These are phyloP conservation scores for Xyrichtys novacula DNA, from an alignment of 2,797 vertebrate genomes.

Conservation along the genomic window DNA sequence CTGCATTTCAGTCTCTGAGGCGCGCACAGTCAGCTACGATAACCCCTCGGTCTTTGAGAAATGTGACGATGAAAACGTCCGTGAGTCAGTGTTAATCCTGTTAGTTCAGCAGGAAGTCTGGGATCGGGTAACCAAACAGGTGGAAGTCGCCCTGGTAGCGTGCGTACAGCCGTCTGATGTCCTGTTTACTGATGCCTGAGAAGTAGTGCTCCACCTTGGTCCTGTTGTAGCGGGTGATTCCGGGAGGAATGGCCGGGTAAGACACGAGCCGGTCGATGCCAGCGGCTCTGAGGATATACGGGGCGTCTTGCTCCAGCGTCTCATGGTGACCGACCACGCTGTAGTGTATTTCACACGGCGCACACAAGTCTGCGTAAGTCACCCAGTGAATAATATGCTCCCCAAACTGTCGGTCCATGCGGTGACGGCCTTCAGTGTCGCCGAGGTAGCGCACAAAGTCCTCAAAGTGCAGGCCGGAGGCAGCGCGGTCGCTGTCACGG, in stretches of 20 bases:
- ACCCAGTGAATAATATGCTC: slow-evolving; percentile 98
- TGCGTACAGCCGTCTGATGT: slow-evolving; percentile 90
- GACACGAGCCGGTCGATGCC: slow-evolving; percentile 92
- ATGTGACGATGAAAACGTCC: slow-evolving; percentile 13
- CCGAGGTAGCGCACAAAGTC: slow-evolving; percentile 98
- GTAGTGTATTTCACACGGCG: slow-evolving; percentile 94
- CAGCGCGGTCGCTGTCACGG: slow-evolving; percentile 77
- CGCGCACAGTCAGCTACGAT: slow-evolving; percentile 26
- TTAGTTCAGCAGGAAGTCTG: slow-evolving; percentile 93
- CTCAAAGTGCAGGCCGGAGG: slow-evolving; percentile 92
- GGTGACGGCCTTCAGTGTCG: slow-evolving; percentile 87
- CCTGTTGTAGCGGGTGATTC: slow-evolving; percentile 94
- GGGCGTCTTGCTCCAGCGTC: slow-evolving; percentile 93
- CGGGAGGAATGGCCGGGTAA: slow-evolving; percentile 95
- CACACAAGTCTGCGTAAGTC: slow-evolving; percentile 93
- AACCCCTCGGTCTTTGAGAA: slow-evolving; percentile 19
- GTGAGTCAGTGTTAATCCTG: slow-evolving; percentile 13
- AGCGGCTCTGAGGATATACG: slow-evolving; percentile 90
- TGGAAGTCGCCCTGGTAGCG: slow-evolving; percentile 94
- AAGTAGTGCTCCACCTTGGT: slow-evolving; percentile 96
- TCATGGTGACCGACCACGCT: slow-evolving; percentile 95
- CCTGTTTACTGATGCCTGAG: slow-evolving; percentile 91
- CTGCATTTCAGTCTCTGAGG: neutral
- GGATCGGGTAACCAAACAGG: slow-evolving; percentile 94
- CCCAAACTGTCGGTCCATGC: slow-evolving; percentile 93